phyloP scores from a whole-genome alignment of 2,888 invertebrate genomes.

The Bellardia pandia region DNA sequence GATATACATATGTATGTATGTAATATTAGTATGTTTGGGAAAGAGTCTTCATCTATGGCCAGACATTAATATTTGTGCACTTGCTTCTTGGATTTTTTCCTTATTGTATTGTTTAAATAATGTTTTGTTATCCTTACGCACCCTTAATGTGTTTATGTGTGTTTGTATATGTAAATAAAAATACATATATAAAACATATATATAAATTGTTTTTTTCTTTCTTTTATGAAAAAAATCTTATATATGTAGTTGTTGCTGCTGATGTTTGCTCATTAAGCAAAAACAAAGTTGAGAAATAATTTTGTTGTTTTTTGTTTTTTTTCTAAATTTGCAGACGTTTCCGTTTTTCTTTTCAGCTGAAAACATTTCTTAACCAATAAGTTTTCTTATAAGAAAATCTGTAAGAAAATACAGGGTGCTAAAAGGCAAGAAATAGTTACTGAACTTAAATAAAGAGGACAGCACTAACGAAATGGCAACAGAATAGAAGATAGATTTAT shows the following conservation, averaged over 20 bases:
- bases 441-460: neutral
- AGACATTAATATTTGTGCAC: conserved; percentile 69
- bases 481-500: too few relatives aligned
- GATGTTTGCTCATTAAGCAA: conserved; percentile 69
- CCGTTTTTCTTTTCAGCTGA: neutral
- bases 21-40: neutral
- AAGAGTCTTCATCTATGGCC: conserved; percentile 45
- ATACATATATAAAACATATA: conserved; percentile 20
- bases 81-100: conserved; percentile 49
- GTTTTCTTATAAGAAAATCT: conserved; percentile 39
- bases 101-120: conserved; percentile 35
- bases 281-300: conserved; percentile 58
- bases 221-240: conserved; percentile 15
- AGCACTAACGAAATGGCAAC: neutral
- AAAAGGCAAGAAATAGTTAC: neutral
- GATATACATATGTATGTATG: neutral
- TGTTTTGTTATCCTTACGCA: conserved; percentile 71
- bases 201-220: neutral
- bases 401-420: neutral
- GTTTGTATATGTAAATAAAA: conserved; percentile 29
- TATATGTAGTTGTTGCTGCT: conserved; percentile 20
- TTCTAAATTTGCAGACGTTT: neutral
- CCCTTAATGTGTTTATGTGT: conserved; percentile 63
- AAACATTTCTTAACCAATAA: neutral
- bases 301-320: neutral